Evolutionary conservation across 2,888 invertebrate species (phyloP).

Genomic region (Argyresthia albistria): DNA sequence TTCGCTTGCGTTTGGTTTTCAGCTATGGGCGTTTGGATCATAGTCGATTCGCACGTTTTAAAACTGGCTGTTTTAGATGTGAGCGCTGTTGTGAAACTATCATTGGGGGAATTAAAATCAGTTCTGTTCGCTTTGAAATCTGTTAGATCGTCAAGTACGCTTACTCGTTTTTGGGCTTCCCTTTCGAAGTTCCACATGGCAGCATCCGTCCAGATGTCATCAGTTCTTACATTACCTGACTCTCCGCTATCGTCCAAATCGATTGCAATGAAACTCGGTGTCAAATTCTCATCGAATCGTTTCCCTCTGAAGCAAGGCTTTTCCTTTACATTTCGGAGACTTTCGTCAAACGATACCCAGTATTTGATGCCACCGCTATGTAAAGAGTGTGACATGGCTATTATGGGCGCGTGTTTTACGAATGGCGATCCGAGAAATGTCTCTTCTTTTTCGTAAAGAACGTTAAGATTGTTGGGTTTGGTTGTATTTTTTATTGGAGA

Average conservation of each 20-base stretch:
- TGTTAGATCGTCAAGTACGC: slow-evolving; percentile 4
- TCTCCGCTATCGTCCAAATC: slow-evolving; percentile 14
- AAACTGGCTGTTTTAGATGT: slow-evolving; percentile 20
- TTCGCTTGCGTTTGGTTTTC: slow-evolving; percentile 9
- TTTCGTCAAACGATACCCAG: slow-evolving; percentile 58
- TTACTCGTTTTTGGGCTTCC: slow-evolving; percentile 4
- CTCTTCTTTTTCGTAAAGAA: slow-evolving; percentile 33
- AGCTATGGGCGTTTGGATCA: background rate
- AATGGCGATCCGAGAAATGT: slow-evolving; percentile 42
- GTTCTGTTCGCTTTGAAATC: background rate
- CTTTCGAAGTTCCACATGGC: too few relatives aligned
- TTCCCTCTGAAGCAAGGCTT: slow-evolving; percentile 1
- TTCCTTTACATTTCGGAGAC: slow-evolving; percentile 12
- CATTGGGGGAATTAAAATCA: slow-evolving; percentile 1
- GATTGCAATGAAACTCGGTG: slow-evolving; percentile 40
- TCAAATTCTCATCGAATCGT: background rate
- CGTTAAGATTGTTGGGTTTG: slow-evolving; percentile 21
- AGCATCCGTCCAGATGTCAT: too few relatives aligned
- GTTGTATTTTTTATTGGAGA: slow-evolving; percentile 31
- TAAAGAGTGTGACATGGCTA: slow-evolving; percentile 53
- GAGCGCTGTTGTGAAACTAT: slow-evolving; percentile 20
- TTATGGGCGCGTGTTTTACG: slow-evolving; percentile 33
- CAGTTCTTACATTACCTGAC: too few relatives aligned
- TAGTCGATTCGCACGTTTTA: slow-evolving; percentile 22
- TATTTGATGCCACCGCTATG: slow-evolving; percentile 55